Percentiles rank a stretch among this genome's conserved stretches.
phyloP scores from a whole-genome alignment of 2,888 invertebrate genomes.

The Aphidoletes aphidimyza region DNA sequence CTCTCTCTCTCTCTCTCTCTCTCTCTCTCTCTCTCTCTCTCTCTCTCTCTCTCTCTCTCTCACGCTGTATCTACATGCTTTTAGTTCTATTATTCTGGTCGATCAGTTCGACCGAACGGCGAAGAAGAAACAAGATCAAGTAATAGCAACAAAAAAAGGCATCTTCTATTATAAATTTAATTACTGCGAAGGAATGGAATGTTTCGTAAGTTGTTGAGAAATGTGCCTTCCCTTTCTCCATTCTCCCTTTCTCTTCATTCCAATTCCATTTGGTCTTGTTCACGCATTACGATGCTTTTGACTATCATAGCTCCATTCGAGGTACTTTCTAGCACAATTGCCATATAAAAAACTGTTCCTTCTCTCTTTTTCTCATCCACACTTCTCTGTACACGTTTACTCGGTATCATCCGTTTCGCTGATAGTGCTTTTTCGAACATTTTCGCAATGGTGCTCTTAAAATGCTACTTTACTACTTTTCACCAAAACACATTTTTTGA shows the following conservation, averaged over 20 bases:
- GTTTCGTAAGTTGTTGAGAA: not conserved
- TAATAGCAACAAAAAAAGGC: constrained; percentile 19
- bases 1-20: not conserved
- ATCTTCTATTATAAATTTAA: constrained; percentile 53
- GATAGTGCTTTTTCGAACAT: constrained; percentile 50
- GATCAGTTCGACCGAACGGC: not conserved
- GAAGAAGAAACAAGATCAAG: not conserved
- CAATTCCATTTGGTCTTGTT: not conserved
- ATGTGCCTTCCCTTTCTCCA: not conserved
- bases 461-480: constrained; percentile 29
- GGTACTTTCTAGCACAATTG: constrained; percentile 33
- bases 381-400: too few species aligned
- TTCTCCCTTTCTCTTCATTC: not conserved
- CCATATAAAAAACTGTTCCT: not conserved
- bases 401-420: constrained; percentile 10
- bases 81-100: not conserved
- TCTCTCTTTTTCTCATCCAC: not conserved
- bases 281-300: not conserved
- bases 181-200: constrained; percentile 35
- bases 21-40: not conserved
- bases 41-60: not conserved
- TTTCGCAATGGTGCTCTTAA: constrained; percentile 19
- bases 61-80: not conserved
- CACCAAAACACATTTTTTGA: constrained; percentile 44
- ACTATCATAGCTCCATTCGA: not conserved